Percentiles rank a stretch among this genome's conserved stretches.
Evolutionary conservation across 2,888 invertebrate genomes (phyloP).

Genomic region (Drosophila subquinaria): DNA sequence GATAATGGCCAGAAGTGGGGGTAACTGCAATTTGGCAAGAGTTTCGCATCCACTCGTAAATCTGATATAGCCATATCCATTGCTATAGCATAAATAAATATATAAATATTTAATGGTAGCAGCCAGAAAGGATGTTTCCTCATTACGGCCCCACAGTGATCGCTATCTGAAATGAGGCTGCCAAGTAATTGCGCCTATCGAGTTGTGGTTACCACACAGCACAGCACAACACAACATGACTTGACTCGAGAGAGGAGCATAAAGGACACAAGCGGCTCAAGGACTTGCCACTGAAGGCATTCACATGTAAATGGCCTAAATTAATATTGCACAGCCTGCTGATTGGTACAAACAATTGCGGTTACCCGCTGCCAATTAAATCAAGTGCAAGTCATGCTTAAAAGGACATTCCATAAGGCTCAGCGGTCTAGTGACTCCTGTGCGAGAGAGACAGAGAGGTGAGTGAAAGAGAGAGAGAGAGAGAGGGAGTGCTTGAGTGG

Average conservation of each 20-base stretch:
- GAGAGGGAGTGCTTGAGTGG: slow-evolving; percentile 3
- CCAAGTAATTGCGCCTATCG: slow-evolving; percentile 41
- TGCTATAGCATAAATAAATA: slow-evolving; percentile 62
- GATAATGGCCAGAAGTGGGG: slow-evolving; percentile 27
- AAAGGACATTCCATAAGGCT: slow-evolving; percentile 8
- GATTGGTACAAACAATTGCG: slow-evolving; percentile 57
- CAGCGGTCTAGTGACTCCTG: slow-evolving; percentile 25
- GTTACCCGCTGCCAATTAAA: slow-evolving; percentile 46
- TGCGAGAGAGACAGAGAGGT: not conserved
- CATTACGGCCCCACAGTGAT: slow-evolving; percentile 33
- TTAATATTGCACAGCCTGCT: slow-evolving; percentile 66
- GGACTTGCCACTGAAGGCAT: not conserved
- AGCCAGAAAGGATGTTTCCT: slow-evolving; percentile 23
- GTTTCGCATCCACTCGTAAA: slow-evolving; percentile 44
- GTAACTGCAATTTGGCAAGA: slow-evolving; percentile 63
- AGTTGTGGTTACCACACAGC: slow-evolving; percentile 8
- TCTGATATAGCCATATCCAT: slow-evolving; percentile 43
- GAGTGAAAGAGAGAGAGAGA: slow-evolving; percentile 2
- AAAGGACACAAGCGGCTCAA: not conserved
- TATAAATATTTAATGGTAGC: slow-evolving; percentile 52
- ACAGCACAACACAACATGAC: too few species aligned
- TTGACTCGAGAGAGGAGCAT: not conserved
- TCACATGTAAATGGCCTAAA: slow-evolving; percentile 57
- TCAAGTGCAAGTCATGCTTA: slow-evolving; percentile 31
- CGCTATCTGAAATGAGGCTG: slow-evolving; percentile 51